Base-by-base conservation (phyloP, 2,113 vertebrate species). In the Terrapene triunguis region DNA sequence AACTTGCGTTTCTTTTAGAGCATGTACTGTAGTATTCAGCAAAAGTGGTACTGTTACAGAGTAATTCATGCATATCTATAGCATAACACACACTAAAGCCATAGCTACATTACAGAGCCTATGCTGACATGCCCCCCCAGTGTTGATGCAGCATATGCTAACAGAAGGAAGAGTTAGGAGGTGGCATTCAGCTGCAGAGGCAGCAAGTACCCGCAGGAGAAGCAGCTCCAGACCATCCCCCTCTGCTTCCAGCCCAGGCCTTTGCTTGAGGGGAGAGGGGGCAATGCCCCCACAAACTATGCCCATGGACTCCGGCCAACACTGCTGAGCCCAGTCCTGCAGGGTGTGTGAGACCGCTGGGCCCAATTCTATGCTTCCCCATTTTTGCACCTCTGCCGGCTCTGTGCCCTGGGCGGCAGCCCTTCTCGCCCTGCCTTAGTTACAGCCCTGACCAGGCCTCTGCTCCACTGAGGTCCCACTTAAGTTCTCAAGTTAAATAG, bases 371-470 rank as follows among this genome's bases (percentile, higher is more conserved):
- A 27, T 10, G 10, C 24, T 57, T 57, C 55, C 55, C 24, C 22
- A n/a, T 50, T 96, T 90, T 0, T 0, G 72, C 91, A 12, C 55
- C 24, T 5, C 25, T 4, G 2, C 25, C 4, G 8, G 55, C 10
- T 57, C 55, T 57, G 10, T 11, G 55, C 10, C 55, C 24, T 59
- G 5, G 11, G 12, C 1, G 27, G 27, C 57, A 27, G 10, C 24
- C 24, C 55, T 3, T 57, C 24, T 57, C 10, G 10, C 55, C 57
- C 11, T 59, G 27, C 12, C 12, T 29, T 32, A 32, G 12, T 59
- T 59, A 59, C 57, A 59, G 57, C 27, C 11, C 57, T 29, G 57
- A 32, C 27, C 29, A 59, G 50, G 51, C 79, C 47, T 11, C 29
- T 42, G 21, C 3, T 1, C 54, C n/a, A 48, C 32, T 42, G n/a